Evolutionary conservation across 2,888 invertebrate species (phyloP), one percentile per base, ranked within the genome.

Genomic region (Yponomeuta malinellus): DNA sequence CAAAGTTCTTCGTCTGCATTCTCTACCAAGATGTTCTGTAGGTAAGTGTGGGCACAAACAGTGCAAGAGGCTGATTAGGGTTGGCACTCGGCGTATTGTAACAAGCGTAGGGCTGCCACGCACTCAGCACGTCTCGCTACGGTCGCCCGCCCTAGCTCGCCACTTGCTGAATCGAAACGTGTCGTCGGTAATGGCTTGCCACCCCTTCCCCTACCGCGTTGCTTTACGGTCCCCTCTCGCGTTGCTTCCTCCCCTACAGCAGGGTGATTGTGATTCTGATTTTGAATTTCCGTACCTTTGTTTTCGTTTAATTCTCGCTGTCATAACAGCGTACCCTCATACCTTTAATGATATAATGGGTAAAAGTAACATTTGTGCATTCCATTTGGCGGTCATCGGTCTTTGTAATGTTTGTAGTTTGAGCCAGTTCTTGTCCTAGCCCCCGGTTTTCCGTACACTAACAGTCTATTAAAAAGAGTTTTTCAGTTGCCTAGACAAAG

Each of bases 141-240:
- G 23, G 23, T 23, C 23, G 33, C 33, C 5, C 5, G 33, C 33
- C 33, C 33, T 5, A 33, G 52, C 68, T 68, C 52, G 52, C n/a
- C 48, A 71, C 73, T 73, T 71, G 71, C 64, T 66, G 71, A 70
- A 72, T 73, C 73, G 68, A 67, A 72, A 73, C 72, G 78, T 79
- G 75, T 75, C 78, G 77, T 77, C 76, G 77, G 73, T 79, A 79
- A 81, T 78, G 78, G 78, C 74, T 76, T 52, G 48, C 68, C 68
- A 68, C 52, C 68, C 65, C 15, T 3, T 15, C 12, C 52, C 66
- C 68, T 68, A 59, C 10, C 48, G 5, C 48, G 68, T 48, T 23
- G 52, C 15, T 59, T 59, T 59, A 59, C 52, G 12, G 52, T 59
- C 0, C 43, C 43, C 43, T 43, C 43, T 6, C 9, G 43, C 8